Base-by-base conservation (phyloP, 2,888 invertebrate genomes). In the Drosophila bunnanda region DNA sequence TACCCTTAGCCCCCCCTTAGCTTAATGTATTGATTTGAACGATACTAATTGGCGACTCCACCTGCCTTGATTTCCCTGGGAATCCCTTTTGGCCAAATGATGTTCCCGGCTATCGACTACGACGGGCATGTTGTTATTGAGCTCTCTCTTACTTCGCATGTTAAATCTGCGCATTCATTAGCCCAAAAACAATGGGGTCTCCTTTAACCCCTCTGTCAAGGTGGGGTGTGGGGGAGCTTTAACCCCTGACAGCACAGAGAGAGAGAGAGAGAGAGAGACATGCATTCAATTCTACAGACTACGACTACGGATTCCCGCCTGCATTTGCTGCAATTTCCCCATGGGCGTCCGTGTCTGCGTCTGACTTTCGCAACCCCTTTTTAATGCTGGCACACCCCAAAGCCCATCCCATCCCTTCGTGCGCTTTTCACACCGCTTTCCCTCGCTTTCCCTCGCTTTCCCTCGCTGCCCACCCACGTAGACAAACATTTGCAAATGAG, bases 401-500 rank as follows among this genome's bases (percentile, higher is more conserved):
- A 5, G 28, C 12, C 13, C 0, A 9, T 12, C 3, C n/a, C 17
- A 30, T 4, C 28, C 50, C n/a, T 22, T 39, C 39, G 36, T 30
- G 54, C 78, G 57, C 62, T 58, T 62, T 78, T 73, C 79, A 74
- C 83, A 73, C 83, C 81, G 30, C 46, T 28, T 28, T 46, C 46
- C 46, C 8, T 46, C 6, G 25, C 25, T 22, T n/a, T 12, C 36
- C 8, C 13, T 1, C 8, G n/a, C 36, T 15, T 13, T n/a, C 10
- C 44, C 10, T 5, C 1, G 39, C 39, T 12, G 4, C 1, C 43
- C 9, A n/a, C 28, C 59, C 59, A 46, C 44, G 75, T 73, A 81
- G 77, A 71, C 84, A 82, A 84, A 81, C 82, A 82, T 82, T 82
- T 82, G 75, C 82, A 79, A 81, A 77, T 81, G 84, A 81, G 81